Evolutionary conservation across 2,888 invertebrate species (phyloP).

Genomic region (Amblyjoppa fuscipennis): DNA sequence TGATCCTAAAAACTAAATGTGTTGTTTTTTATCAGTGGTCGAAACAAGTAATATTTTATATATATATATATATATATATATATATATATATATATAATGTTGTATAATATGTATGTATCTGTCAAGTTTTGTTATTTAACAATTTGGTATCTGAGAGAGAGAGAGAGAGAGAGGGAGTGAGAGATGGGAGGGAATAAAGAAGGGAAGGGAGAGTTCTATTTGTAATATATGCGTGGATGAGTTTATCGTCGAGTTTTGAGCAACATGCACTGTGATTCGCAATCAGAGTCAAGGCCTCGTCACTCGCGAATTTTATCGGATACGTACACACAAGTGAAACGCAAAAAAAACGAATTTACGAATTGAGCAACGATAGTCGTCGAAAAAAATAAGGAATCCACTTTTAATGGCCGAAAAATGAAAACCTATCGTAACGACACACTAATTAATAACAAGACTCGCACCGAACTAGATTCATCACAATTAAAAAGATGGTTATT

Average conservation of each 20-base stretch:
- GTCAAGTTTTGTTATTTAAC: conserved; percentile 42
- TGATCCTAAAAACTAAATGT: conserved; percentile 81
- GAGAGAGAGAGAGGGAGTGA: not conserved
- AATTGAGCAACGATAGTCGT: conserved; percentile 26
- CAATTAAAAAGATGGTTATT: conserved; percentile 64
- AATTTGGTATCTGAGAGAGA: conserved; percentile 48
- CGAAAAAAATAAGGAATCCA: conserved; percentile 39
- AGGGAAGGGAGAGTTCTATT: not conserved
- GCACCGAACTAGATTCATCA: conserved; percentile 66
- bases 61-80: conserved; percentile 26
- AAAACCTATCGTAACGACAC: conserved; percentile 29
- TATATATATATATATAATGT: not conserved
- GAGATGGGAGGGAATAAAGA: too few relatives aligned
- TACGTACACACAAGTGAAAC: not conserved
- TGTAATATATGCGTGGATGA: not conserved
- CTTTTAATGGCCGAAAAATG: conserved; percentile 33
- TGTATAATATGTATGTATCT: too few relatives aligned
- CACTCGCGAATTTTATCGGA: not conserved
- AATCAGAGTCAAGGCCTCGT: conserved; percentile 43
- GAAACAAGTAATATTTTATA: conserved; percentile 63
- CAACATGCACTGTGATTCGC: conserved; percentile 24
- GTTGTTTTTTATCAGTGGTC: conserved; percentile 68
- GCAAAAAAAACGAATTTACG: conserved; percentile 26
- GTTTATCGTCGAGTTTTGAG: conserved; percentile 25
- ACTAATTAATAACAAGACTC: conserved; percentile 50